These are phyloP conservation scores for Azemiops feae DNA, from an alignment of 2,113 vertebrate species.

Conservation along the genomic window DNA sequence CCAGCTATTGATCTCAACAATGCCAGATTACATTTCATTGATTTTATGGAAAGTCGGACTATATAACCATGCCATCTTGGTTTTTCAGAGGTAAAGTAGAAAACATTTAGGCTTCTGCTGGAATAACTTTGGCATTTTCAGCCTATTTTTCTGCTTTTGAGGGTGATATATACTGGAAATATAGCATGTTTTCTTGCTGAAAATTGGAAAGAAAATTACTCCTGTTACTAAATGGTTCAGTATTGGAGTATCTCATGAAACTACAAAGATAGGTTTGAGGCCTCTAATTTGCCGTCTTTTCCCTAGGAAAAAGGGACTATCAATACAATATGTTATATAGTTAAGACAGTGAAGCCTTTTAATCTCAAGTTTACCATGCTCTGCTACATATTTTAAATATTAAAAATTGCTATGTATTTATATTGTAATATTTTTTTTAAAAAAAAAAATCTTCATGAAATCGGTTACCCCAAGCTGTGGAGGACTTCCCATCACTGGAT, in stretches of 20 bases:
- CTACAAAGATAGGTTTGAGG: neutral
- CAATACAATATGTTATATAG: neutral
- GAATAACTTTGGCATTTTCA: neutral
- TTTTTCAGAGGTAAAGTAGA: neutral
- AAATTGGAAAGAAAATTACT: neutral
- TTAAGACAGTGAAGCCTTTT: neutral
- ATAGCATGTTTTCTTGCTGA: neutral
- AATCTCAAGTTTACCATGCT: neutral
- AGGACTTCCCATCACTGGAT: neutral
- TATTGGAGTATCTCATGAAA: neutral
- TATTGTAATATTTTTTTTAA: no score
- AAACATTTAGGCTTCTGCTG: neutral
- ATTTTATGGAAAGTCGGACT: neutral
- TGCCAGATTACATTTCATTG: neutral
- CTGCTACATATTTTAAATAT: neutral
- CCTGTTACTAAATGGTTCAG: neutral
- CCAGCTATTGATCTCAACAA: neutral
- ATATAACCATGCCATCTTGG: neutral
- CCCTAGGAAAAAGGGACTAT: neutral
- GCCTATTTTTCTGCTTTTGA: neutral
- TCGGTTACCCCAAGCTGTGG: neutral
- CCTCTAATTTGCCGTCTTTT: neutral
- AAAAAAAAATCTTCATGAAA: neutral
- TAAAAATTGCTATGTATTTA: neutral
- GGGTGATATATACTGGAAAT: neutral